Conservation (phyloP, 2,113 vertebrate genomes). For the Channa maculata region DNA sequence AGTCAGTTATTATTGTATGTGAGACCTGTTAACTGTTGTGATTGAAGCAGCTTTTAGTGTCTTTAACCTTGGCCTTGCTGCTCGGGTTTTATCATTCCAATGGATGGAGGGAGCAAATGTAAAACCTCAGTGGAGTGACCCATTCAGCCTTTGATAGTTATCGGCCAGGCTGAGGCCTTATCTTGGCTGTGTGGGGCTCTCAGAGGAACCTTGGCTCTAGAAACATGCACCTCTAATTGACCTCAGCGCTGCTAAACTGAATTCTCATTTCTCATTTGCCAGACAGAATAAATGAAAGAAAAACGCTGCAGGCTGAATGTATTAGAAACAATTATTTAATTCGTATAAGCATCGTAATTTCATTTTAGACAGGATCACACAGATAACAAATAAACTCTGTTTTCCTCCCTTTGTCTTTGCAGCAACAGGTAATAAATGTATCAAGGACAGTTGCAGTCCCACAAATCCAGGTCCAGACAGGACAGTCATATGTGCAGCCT, state of each 20-base stretch:
- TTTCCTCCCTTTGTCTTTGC: slow-evolving; percentile 23
- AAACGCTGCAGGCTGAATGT: slow-evolving; percentile 8
- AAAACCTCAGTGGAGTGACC: slow-evolving; percentile 53
- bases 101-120: slow-evolving; percentile 34
- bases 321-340: slow-evolving; percentile 6
- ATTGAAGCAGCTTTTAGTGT: slow-evolving; percentile 35
- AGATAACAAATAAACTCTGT: not conserved
- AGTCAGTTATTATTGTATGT: slow-evolving; percentile 23
- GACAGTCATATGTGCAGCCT: slow-evolving; percentile 22
- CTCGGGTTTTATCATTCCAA: slow-evolving; percentile 51
- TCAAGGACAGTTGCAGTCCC: slow-evolving; percentile 50
- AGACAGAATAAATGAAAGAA: slow-evolving; percentile 10
- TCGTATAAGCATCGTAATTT: not conserved
- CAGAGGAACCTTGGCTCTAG: slow-evolving; percentile 52
- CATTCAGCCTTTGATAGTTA: slow-evolving; percentile 54
- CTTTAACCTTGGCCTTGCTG: slow-evolving; percentile 58
- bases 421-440: slow-evolving; percentile 69
- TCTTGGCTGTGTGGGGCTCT: slow-evolving; percentile 55
- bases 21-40: slow-evolving; percentile 21
- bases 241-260: slow-evolving; percentile 33
- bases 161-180: slow-evolving; percentile 48
- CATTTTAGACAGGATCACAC: not conserved
- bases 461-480: slow-evolving; percentile 74
- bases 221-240: slow-evolving; percentile 55
- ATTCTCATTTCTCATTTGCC: slow-evolving; percentile 48